These are phyloP conservation scores for Lamellibrachia columna DNA, from an alignment of 2,888 invertebrate species.

Conservation along the genomic window DNA sequence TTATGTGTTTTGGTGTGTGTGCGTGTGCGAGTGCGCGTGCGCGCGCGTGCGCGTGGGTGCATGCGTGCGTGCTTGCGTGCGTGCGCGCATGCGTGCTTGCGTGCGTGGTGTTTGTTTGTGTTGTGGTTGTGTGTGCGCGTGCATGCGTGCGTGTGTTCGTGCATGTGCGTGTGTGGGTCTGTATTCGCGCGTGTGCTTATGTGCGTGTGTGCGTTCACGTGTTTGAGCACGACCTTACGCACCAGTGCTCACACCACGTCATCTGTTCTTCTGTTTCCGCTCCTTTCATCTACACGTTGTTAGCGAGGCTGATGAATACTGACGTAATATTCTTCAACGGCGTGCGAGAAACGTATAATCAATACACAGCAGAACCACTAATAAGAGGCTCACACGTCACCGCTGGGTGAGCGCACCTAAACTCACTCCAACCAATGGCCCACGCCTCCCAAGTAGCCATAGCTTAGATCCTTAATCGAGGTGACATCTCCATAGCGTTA, in stretches of 20 bases:
- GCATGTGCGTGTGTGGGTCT: background rate
- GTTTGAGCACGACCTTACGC: no score
- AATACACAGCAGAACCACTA: background rate
- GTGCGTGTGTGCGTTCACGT: background rate
- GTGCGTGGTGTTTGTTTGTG: background rate
- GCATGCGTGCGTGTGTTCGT: background rate
- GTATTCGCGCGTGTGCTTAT: background rate
- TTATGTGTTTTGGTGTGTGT: background rate
- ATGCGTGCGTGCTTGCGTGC: background rate
- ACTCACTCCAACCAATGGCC: no score
- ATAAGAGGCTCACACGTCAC: no score
- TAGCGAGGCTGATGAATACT: no score
- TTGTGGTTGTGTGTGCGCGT: background rate
- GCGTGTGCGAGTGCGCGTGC: background rate
- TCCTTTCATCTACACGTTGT: no score
- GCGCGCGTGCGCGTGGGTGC: background rate
- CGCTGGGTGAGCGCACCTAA: no score
- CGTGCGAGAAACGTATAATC: background rate
- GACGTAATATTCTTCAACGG: no score
- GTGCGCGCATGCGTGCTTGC: background rate
- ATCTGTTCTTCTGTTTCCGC: no score
- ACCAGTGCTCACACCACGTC: no score
- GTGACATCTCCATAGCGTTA: no score
- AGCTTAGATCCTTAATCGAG: no score
- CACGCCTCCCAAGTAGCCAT: no score